Conservation (phyloP, 2,113 vertebrate species). For the Sitta europaea region DNA sequence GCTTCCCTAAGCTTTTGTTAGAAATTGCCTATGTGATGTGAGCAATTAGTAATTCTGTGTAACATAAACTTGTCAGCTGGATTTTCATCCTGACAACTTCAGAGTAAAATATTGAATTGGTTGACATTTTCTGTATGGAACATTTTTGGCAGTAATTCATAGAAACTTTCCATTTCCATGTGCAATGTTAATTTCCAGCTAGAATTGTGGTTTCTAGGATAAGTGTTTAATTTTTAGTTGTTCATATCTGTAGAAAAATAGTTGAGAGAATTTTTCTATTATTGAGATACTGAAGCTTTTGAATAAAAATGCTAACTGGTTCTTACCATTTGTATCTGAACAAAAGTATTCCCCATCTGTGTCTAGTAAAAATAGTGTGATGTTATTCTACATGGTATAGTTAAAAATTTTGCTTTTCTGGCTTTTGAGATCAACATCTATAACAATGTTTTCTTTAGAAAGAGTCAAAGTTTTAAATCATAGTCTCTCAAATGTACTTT, state of each 20-base stretch:
- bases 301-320: background rate
- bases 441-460: background rate
- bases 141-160: conserved; percentile 23
- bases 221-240: background rate
- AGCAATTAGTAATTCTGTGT: conserved; percentile 65
- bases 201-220: background rate
- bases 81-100: conserved; percentile 51
- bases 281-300: background rate
- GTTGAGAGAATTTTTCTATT: background rate
- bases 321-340: background rate
- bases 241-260: background rate
- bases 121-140: conserved; percentile 20
- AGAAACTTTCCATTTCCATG: background rate
- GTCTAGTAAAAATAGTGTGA: background rate
- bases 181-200: background rate
- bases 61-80: conserved; percentile 37
- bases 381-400: background rate
- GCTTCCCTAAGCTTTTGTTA: conserved; percentile 20
- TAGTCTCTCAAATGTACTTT: background rate
- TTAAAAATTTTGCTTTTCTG: background rate
- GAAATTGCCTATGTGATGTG: conserved; percentile 20
- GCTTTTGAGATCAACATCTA: background rate
- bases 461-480: background rate
- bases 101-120: conserved; percentile 13
- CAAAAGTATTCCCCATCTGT: background rate